A percentile compares a stretch with the other conserved stretches of the same genome.
Evolutionary conservation across 2,888 invertebrate genomes (phyloP).

Genomic region (Meganola albula): DNA sequence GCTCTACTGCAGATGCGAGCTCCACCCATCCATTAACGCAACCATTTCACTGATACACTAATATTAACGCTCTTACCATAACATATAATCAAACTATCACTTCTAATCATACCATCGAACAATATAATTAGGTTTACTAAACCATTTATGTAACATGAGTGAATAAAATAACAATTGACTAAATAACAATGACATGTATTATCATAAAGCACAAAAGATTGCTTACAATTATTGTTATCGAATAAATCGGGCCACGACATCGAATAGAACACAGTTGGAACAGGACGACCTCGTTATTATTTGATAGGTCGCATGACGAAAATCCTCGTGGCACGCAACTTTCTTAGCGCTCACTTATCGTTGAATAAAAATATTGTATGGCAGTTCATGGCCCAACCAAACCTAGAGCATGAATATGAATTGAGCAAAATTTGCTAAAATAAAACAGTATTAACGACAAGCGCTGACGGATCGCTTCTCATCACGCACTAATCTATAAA

Average conservation of each 20-base stretch:
- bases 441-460: slow-evolving; percentile 60
- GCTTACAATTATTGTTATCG: slow-evolving; percentile 52
- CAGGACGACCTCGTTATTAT: slow-evolving; percentile 69
- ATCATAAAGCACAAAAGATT: slow-evolving; percentile 63
- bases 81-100: neutral
- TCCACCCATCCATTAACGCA: slow-evolving; percentile 49
- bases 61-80: slow-evolving; percentile 31
- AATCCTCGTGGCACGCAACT: slow-evolving; percentile 70
- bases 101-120: slow-evolving; percentile 18
- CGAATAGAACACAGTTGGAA: slow-evolving; percentile 48
- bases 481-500: slow-evolving; percentile 71
- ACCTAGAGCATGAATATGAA: slow-evolving; percentile 60
- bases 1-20: slow-evolving; percentile 49
- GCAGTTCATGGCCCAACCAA: slow-evolving; percentile 49
- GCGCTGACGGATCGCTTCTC: slow-evolving; percentile 60
- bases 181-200: slow-evolving; percentile 54
- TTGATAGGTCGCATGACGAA: slow-evolving; percentile 71
- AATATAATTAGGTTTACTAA: slow-evolving; percentile 27
- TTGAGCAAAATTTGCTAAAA: slow-evolving; percentile 49
- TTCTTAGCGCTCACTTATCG: slow-evolving; percentile 66
- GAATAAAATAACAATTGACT: slow-evolving; percentile 46
- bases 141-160: slow-evolving; percentile 35
- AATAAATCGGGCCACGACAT: slow-evolving; percentile 60
- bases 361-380: slow-evolving; percentile 68
- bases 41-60: slow-evolving; percentile 41